Conservation (phyloP, 2,888 invertebrate genomes). For the Drosophila pegasa region DNA sequence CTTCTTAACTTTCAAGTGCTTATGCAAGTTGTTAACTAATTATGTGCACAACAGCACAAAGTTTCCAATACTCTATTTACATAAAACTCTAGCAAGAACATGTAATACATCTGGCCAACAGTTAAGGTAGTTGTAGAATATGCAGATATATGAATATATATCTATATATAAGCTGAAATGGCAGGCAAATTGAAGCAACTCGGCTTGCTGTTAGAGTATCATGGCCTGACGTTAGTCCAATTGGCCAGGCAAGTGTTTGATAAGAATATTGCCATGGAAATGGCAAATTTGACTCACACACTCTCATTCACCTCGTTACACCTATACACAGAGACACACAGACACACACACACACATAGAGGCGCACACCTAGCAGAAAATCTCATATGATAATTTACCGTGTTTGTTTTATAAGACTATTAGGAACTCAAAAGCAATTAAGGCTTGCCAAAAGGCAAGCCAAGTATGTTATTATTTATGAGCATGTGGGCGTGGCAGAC, state of each 20-base stretch:
- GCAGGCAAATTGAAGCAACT: neutral
- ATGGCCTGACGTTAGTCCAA: conserved; percentile 25
- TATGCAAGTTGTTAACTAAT: conserved; percentile 71
- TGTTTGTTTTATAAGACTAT: conserved; percentile 68
- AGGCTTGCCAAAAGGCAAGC: conserved; percentile 47
- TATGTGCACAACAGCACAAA: conserved; percentile 47
- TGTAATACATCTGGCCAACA: neutral
- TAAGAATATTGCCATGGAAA: conserved; percentile 54
- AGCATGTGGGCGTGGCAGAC: conserved; percentile 24
- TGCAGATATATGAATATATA: too few species aligned
- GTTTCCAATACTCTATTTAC: conserved; percentile 28
- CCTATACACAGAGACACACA: conserved; percentile 1
- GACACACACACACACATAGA: neutral
- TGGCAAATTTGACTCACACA: conserved; percentile 16
- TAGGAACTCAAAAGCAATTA: conserved; percentile 63
- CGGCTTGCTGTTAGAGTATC: conserved; percentile 12
- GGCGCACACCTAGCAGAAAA: conserved; percentile 27
- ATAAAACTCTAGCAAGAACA: conserved; percentile 6
- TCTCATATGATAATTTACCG: conserved; percentile 57
- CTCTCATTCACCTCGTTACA: neutral
- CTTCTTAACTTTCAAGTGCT: conserved; percentile 65
- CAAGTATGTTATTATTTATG: conserved; percentile 59
- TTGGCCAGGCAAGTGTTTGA: conserved; percentile 51
- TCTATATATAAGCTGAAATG: neutral
- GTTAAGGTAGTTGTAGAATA: neutral